phyloP scores from a whole-genome alignment of 2,113 vertebrate species.

The Silurus meridionalis region DNA sequence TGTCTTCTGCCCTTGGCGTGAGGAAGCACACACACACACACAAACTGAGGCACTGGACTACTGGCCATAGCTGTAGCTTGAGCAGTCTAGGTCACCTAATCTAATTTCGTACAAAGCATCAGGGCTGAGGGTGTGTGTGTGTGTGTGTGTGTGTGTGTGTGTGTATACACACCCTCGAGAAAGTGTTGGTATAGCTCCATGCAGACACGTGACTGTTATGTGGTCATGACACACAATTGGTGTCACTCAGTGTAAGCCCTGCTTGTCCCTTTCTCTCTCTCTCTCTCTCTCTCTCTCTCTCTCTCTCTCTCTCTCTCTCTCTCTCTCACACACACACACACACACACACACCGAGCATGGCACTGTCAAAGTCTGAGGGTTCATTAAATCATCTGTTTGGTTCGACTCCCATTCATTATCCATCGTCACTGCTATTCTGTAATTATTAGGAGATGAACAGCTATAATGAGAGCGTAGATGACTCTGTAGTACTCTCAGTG shows the following conservation, averaged over 20 bases:
- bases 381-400: constrained; percentile 41
- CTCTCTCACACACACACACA: constrained; percentile 35
- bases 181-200: constrained; percentile 17
- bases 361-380: neutral
- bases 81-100: constrained; percentile 50
- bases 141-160: constrained; percentile 1
- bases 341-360: neutral
- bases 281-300: too few relatives aligned
- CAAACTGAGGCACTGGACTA: constrained; percentile 13
- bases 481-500: constrained; percentile 4
- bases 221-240: constrained; percentile 32
- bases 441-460: constrained; percentile 11
- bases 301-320: too few relatives aligned
- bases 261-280: neutral
- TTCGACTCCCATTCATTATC: constrained; percentile 17
- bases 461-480: neutral
- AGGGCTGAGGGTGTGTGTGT: neutral
- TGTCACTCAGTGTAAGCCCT: constrained; percentile 41
- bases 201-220: constrained; percentile 9
- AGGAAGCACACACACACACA: constrained; percentile 20
- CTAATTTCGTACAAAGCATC: constrained; percentile 42
- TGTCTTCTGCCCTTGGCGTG: constrained; percentile 42
- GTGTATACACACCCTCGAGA: neutral
- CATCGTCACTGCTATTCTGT: constrained; percentile 13
- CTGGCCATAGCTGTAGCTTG: neutral